Evolutionary conservation across 2,113 vertebrate species (phyloP).

Genomic region (Glaucidium brasilianum): DNA sequence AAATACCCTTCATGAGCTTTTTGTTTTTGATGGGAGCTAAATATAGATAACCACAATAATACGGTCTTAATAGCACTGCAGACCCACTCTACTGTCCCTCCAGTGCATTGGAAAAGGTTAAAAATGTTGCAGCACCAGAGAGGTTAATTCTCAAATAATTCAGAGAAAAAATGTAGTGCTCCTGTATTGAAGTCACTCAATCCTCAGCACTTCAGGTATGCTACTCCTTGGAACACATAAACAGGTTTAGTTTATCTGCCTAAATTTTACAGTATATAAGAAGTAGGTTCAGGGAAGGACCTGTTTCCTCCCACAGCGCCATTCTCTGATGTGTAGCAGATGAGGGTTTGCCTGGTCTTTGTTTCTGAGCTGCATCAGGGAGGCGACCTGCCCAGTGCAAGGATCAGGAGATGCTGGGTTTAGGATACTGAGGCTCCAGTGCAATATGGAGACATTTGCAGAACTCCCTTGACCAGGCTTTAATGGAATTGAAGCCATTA

Average conservation of each 20-base stretch:
- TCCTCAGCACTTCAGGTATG: neutral
- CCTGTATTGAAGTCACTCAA: neutral
- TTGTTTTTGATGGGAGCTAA: neutral
- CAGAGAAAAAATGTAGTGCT: neutral
- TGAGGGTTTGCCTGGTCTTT: neutral
- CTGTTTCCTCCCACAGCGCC: fast-evolving
- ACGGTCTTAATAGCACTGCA: neutral
- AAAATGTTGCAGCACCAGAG: neutral
- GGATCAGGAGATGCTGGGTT: neutral
- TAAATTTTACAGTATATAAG: neutral
- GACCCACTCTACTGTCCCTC: neutral
- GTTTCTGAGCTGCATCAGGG: neutral
- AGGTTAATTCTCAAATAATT: neutral
- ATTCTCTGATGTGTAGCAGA: neutral
- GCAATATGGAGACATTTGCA: neutral
- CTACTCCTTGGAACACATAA: neutral
- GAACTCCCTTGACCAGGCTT: neutral
- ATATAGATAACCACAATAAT: neutral
- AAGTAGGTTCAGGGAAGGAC: neutral
- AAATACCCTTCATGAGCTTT: neutral
- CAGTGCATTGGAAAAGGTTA: neutral
- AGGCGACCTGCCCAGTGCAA: neutral
- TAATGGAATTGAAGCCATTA: neutral
- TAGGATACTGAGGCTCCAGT: neutral
- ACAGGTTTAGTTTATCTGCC: neutral